Conservation (phyloP, 2,797 vertebrate genomes). For the Caiman crocodilus region DNA sequence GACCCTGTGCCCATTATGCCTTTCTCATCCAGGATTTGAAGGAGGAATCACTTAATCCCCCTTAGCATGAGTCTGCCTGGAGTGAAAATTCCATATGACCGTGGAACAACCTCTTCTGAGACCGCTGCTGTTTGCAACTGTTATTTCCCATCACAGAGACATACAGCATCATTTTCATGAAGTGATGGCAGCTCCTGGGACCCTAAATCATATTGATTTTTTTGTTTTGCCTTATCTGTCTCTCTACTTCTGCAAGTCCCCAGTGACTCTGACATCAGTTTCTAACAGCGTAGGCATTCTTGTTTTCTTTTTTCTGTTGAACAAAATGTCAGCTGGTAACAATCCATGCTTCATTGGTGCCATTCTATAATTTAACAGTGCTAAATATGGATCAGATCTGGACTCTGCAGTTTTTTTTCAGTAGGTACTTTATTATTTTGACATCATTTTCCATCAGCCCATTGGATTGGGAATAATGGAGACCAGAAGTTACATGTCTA, state of each 20-base stretch:
- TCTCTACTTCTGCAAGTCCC: slow-evolving; percentile 9
- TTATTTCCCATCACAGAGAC: not conserved
- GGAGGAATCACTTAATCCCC: not conserved
- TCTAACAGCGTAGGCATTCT: slow-evolving; percentile 31
- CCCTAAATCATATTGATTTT: not conserved
- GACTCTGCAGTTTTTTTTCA: slow-evolving; percentile 64
- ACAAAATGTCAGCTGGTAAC: slow-evolving; percentile 72
- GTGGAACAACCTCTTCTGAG: not conserved
- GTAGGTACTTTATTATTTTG: slow-evolving; percentile 57
- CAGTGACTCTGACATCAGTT: slow-evolving; percentile 28
- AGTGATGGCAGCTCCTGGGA: slow-evolving; percentile 53
- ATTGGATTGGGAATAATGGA: slow-evolving; percentile 3
- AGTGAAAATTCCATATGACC: accelerated
- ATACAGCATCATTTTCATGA: not conserved
- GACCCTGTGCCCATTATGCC: too few species aligned
- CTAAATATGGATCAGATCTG: slow-evolving; percentile 53
- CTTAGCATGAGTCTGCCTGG: not conserved
- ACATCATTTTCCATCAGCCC: slow-evolving; percentile 54
- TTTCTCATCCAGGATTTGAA: not conserved
- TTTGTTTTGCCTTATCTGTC: slow-evolving; percentile 61
- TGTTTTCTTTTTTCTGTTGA: slow-evolving; percentile 66
- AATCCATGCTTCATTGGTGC: slow-evolving; percentile 69
- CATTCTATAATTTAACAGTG: slow-evolving; percentile 67
- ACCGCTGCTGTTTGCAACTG: not conserved
- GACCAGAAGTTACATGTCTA: slow-evolving; percentile 21